phyloP scores from a whole-genome alignment of 2,888 invertebrate species.

The Hirtodrosophila duncani region DNA sequence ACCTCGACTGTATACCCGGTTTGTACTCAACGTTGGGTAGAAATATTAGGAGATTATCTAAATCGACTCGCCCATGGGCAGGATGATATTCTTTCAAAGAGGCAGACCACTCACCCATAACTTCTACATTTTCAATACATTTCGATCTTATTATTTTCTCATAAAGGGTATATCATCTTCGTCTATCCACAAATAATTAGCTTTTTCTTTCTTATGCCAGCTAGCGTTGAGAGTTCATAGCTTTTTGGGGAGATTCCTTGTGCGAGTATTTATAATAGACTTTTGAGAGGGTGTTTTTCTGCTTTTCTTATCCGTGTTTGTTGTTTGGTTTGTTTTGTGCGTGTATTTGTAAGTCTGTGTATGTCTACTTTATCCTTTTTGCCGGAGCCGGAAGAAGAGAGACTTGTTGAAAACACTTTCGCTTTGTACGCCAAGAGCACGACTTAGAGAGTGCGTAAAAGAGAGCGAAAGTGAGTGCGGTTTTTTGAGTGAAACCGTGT shows the following conservation, averaged over 20 bases:
- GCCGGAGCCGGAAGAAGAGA: conserved; percentile 40
- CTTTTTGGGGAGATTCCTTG: conserved; percentile 23
- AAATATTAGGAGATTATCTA: no score
- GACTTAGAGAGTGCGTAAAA: conserved; percentile 2
- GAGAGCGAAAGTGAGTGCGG: conserved; percentile 42
- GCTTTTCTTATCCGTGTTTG: conserved; percentile 3
- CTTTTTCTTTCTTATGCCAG: no score
- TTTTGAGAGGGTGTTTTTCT: conserved; percentile 42
- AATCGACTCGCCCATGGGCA: no score
- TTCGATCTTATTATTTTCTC: no score
- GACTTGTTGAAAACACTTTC: conserved; percentile 73
- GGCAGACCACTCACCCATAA: no score
- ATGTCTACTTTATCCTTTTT: conserved; percentile 41
- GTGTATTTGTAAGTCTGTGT: conserved; percentile 40
- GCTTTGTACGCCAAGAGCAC: conserved; percentile 22
- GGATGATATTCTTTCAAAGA: no score
- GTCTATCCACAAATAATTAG: no score
- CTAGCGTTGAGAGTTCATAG: conserved; percentile 54
- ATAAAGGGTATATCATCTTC: no score
- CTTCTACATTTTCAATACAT: no score
- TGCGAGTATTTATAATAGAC: conserved; percentile 46
- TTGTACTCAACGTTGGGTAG: no score
- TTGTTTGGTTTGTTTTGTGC: conserved; percentile 20
- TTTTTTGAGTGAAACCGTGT: conserved; percentile 25
- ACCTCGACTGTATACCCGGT: no score